Evolutionary conservation across 64 coral and sea anemone species (phyloP).

Genomic region (Pocillopora damicornis): DNA sequence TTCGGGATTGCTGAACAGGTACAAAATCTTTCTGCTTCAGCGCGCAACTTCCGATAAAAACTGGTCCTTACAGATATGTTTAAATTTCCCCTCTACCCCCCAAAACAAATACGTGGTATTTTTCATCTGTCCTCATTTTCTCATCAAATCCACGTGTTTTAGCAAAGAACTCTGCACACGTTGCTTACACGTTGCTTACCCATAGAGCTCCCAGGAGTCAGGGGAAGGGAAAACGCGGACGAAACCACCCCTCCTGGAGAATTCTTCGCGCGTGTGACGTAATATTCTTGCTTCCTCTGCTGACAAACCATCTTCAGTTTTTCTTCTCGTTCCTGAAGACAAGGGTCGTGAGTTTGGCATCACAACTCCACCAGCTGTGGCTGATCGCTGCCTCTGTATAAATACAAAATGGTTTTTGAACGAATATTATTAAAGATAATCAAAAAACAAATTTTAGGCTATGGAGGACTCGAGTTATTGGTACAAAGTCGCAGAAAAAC

Average conservation of each 20-base stretch:
- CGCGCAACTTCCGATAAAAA: background rate
- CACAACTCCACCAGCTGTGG: slow-evolving; percentile 61
- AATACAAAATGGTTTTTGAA: background rate
- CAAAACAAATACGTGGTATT: too few species aligned
- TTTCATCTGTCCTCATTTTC: too few species aligned
- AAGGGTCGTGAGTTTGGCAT: slow-evolving; percentile 21
- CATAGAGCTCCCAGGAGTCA: slow-evolving; percentile 87
- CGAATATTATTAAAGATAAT: too few species aligned
- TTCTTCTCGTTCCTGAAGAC: slow-evolving; percentile 10
- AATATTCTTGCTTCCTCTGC: slow-evolving; percentile 73
- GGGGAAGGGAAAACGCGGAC: slow-evolving; percentile 91
- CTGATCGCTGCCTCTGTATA: slow-evolving; percentile 72
- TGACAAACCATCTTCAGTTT: slow-evolving; percentile 59
- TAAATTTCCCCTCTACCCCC: too few species aligned
- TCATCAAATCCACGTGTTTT: too few species aligned
- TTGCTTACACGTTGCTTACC: slow-evolving; percentile 37
- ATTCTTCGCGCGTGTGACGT: slow-evolving; percentile 78
- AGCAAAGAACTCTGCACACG: too few species aligned
- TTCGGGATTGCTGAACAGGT: too few species aligned
- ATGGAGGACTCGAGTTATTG: too few species aligned
- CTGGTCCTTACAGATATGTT: too few species aligned
- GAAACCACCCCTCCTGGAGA: slow-evolving; percentile 75
- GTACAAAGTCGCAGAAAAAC: too few species aligned
- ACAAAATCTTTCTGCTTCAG: background rate
- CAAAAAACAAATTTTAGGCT: too few species aligned